Conservation (phyloP, 2,113 vertebrate genomes). For the Semicossyphus pulcher region DNA sequence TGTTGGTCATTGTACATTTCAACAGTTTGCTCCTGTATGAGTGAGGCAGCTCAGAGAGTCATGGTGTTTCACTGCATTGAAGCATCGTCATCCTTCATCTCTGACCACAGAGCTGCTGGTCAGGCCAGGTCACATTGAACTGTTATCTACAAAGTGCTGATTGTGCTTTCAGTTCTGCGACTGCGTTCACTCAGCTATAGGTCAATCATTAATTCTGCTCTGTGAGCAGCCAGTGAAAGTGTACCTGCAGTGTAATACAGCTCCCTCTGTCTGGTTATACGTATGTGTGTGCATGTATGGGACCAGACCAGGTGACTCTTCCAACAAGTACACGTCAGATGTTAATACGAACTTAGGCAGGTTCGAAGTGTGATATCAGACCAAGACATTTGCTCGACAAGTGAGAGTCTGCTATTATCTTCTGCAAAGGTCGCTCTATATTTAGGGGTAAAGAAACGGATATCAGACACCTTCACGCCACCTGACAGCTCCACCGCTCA, state of each 20-base stretch:
- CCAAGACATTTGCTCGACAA: slow-evolving; percentile 1
- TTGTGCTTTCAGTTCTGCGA: slow-evolving; percentile 62
- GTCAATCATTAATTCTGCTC: slow-evolving; percentile 70
- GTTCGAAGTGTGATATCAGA: neutral
- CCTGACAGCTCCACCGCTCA: slow-evolving; percentile 1
- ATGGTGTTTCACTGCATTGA: slow-evolving; percentile 1
- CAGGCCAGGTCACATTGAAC: slow-evolving; percentile 64
- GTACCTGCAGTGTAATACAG: neutral
- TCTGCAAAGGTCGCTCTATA: slow-evolving; percentile 53
- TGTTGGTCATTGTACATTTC: neutral
- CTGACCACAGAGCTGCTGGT: slow-evolving; percentile 27
- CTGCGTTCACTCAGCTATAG: slow-evolving; percentile 28
- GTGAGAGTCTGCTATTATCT: slow-evolving; percentile 35
- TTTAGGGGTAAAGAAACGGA: slow-evolving; percentile 36
- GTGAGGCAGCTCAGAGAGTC: no score
- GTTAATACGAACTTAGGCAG: neutral
- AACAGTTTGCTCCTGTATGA: slow-evolving; percentile 3
- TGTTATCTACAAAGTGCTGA: slow-evolving; percentile 70
- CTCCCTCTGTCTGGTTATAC: slow-evolving; percentile 8
- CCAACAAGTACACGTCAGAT: slow-evolving; percentile 29
- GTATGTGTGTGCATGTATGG: slow-evolving; percentile 53
- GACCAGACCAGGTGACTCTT: slow-evolving; percentile 65
- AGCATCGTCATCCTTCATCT: slow-evolving; percentile 45
- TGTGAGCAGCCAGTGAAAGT: slow-evolving; percentile 24
- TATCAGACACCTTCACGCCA: slow-evolving; percentile 9